These are phyloP conservation scores for Saguinus imperator DNA, from an alignment of 2,113 vertebrate genomes.

Conservation along the genomic window DNA sequence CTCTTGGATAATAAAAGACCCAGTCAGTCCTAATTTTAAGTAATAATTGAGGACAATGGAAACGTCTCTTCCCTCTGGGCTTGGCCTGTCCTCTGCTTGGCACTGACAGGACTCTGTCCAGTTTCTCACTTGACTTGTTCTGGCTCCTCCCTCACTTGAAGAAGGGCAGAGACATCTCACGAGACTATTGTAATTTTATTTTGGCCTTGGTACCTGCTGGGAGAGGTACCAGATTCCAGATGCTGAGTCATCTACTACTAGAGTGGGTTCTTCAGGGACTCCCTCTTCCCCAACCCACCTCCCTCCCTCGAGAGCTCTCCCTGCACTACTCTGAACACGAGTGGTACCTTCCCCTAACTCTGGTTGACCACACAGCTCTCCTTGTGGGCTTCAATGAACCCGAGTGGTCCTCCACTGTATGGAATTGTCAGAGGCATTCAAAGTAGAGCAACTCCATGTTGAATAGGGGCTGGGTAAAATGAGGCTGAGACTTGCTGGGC, in stretches of 20 bases:
- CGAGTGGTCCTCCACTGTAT: accelerated
- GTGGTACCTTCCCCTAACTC: no score
- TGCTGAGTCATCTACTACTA: background rate
- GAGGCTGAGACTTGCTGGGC: no score
- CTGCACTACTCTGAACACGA: background rate
- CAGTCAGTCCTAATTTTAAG: background rate
- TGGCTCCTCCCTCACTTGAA: background rate
- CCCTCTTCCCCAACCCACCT: background rate
- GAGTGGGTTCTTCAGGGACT: background rate
- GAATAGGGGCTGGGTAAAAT: no score
- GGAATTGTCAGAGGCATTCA: background rate
- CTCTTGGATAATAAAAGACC: background rate
- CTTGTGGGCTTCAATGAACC: background rate
- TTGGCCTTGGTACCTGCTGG: background rate
- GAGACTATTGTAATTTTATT: accelerated
- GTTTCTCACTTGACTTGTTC: background rate
- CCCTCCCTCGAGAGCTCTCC: no score
- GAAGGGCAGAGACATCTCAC: accelerated
- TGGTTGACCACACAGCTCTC: background rate
- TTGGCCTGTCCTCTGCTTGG: accelerated
- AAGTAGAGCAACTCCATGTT: no score
- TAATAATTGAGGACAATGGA: no score
- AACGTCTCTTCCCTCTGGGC: accelerated
- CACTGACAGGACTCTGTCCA: no score
- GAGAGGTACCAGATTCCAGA: background rate